Conservation (phyloP, 1,140 invertebrate genomes). For the Triops longicaudatus region DNA sequence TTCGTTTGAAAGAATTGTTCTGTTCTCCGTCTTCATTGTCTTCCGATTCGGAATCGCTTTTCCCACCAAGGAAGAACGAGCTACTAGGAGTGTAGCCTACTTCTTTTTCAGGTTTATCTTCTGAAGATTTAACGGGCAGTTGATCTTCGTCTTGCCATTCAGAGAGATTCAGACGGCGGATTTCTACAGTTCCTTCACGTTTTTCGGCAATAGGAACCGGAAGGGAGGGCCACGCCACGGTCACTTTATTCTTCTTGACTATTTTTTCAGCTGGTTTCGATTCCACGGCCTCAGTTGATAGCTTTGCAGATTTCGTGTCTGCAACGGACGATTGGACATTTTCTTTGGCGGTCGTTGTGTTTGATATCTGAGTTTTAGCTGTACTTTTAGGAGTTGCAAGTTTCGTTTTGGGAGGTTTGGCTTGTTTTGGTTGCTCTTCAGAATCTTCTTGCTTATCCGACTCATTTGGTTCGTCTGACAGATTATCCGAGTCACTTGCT, state of each 20-base stretch:
- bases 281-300: neutral
- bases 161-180: neutral
- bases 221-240: neutral
- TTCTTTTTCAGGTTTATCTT: neutral
- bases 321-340: neutral
- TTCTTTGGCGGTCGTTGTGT: neutral
- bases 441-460: neutral
- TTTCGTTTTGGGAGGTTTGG: neutral
- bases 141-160: neutral
- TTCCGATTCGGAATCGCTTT: constrained; percentile 1
- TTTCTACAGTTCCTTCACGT: neutral
- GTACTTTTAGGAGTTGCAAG: neutral
- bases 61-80: neutral
- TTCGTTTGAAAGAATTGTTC: neutral
- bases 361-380: neutral
- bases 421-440: neutral
- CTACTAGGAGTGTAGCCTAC: neutral
- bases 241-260: neutral
- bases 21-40: neutral
- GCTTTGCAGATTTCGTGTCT: neutral
- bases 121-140: neutral
- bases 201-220: neutral
- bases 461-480: neutral
- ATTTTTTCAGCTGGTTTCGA: neutral
- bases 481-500: neutral